Percentiles rank a stretch among this genome's conserved stretches.
Evolutionary conservation across 2,888 invertebrate species (phyloP).

Genomic region (Mythimna vitellina): DNA sequence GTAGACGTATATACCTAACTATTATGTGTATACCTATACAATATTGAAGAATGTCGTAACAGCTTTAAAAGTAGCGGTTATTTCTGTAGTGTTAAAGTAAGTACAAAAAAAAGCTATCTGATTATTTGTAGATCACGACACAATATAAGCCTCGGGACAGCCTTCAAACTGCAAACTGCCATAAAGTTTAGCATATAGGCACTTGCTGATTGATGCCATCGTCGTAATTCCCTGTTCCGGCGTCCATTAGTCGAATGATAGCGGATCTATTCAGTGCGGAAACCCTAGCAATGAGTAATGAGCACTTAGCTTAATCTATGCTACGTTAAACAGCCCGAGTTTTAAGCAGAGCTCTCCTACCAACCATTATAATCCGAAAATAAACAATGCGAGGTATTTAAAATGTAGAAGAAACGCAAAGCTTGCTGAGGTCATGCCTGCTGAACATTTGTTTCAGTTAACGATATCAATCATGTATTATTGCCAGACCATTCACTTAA

Average conservation of each 20-base stretch:
- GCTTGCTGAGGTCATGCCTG: conserved; percentile 39
- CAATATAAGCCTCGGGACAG: background rate
- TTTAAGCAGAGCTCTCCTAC: conserved; percentile 16
- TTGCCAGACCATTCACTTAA: conserved; percentile 24
- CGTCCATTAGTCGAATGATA: conserved; percentile 44
- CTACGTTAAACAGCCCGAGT: conserved; percentile 8
- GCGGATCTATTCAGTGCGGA: conserved; percentile 37
- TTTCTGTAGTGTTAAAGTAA: too few species aligned
- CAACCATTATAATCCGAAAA: conserved; percentile 38
- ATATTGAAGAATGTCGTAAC: background rate
- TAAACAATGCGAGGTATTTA: conserved; percentile 47
- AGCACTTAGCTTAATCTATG: conserved; percentile 39
- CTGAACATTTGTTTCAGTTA: conserved; percentile 44
- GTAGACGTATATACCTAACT: background rate
- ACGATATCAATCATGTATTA: conserved; percentile 54
- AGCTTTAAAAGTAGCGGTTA: background rate
- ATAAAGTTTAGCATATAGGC: conserved; percentile 25
- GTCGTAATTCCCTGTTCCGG: conserved; percentile 25
- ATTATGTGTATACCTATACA: background rate
- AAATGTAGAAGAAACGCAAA: conserved; percentile 39
- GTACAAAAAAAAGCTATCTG: background rate
- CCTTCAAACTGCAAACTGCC: conserved; percentile 13
- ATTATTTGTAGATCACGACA: background rate
- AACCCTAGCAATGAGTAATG: conserved; percentile 37
- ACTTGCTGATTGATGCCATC: conserved; percentile 20